Evolutionary conservation across 2,113 vertebrate species (phyloP).

Genomic region (Chaetura pelagica): DNA sequence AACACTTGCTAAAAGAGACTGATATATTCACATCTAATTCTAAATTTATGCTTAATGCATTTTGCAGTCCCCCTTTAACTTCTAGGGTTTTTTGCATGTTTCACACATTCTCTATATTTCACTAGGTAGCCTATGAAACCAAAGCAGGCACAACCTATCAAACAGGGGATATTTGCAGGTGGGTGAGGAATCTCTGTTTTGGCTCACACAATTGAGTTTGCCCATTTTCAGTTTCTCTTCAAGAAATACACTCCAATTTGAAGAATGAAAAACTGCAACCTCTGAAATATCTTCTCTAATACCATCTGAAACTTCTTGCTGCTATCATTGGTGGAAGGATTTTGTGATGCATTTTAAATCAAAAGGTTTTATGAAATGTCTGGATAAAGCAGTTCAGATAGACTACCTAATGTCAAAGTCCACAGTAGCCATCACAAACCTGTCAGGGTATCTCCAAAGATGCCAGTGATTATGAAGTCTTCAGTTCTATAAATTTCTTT

Average conservation of each 20-base stretch:
- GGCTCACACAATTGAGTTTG: not conserved
- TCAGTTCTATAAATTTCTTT: not conserved
- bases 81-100: not conserved
- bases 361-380: not conserved
- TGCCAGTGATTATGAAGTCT: not conserved
- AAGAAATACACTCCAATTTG: not conserved
- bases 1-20: not conserved
- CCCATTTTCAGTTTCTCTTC: not conserved
- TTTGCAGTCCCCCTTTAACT: not conserved
- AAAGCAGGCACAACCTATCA: not conserved
- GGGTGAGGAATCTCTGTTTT: not conserved
- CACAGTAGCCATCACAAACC: not conserved
- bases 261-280: not conserved
- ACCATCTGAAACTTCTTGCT: not conserved
- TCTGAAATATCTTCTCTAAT: not conserved
- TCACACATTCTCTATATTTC: not conserved
- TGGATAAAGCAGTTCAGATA: conserved; percentile 2
- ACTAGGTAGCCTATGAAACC: not conserved
- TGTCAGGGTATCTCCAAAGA: not conserved
- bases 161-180: not conserved
- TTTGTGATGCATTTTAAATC: conserved; percentile 34
- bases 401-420: not conserved
- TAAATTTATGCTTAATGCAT: not conserved
- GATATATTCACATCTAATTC: not conserved
- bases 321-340: not conserved